Percentiles rank a stretch among this genome's conserved stretches.
These are phyloP conservation scores for Tetragonisca angustula DNA, from an alignment of 2,888 invertebrate genomes.

Conservation along the genomic window DNA sequence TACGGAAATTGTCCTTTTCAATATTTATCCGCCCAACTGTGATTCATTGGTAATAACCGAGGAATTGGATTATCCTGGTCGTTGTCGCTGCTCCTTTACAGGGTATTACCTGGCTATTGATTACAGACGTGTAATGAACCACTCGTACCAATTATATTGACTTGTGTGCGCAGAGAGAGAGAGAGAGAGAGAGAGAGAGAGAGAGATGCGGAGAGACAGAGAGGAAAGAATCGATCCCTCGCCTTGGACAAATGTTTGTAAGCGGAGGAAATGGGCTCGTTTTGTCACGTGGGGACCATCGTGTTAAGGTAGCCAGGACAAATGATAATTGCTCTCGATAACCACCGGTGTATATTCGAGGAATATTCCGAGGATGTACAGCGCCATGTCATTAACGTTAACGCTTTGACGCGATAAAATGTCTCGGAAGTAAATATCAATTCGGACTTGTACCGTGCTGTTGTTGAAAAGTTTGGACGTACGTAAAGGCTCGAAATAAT, in stretches of 20 bases:
- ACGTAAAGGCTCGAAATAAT: too few species aligned
- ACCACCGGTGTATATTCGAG: not conserved
- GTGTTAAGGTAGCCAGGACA: slow-evolving; percentile 12
- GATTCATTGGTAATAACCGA: slow-evolving; percentile 62
- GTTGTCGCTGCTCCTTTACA: slow-evolving; percentile 28
- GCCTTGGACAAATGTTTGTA: slow-evolving; percentile 8
- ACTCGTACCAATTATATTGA: slow-evolving; percentile 39
- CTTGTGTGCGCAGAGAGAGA: not conserved
- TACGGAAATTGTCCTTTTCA: slow-evolving; percentile 43
- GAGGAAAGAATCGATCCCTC: slow-evolving; percentile 10
- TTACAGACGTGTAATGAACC: slow-evolving; percentile 41
- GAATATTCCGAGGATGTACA: not conserved
- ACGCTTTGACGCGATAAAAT: not conserved
- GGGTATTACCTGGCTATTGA: slow-evolving; percentile 36
- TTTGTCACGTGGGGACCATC: slow-evolving; percentile 8
- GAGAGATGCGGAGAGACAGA: not conserved
- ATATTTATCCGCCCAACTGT: slow-evolving; percentile 53
- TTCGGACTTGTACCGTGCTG: too few species aligned
- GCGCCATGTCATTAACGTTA: not conserved
- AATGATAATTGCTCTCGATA: slow-evolving; percentile 28
- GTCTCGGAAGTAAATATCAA: too few species aligned
- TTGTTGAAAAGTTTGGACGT: too few species aligned
- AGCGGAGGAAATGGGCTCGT: slow-evolving; percentile 8
- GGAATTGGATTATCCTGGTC: slow-evolving; percentile 48
- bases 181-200: not conserved